Conservation (phyloP, 2,113 vertebrate genomes). For the Geococcyx californianus region DNA sequence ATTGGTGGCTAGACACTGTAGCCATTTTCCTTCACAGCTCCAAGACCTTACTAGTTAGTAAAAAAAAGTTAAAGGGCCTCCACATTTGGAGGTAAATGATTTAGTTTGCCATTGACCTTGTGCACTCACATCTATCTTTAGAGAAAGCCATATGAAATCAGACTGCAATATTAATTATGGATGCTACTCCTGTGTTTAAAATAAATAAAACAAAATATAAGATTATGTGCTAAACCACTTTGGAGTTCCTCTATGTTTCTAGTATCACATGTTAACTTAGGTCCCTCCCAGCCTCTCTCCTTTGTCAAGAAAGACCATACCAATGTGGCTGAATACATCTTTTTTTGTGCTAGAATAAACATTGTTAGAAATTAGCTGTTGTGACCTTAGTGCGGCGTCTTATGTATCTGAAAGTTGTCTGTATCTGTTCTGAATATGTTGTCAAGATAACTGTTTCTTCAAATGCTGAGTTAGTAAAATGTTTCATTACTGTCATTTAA, state of each 20-base stretch:
- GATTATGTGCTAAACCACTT: conserved; percentile 43
- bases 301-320: conserved; percentile 26
- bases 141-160: conserved; percentile 83
- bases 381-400: conserved; percentile 83
- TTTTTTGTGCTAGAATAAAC: conserved; percentile 47
- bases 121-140: conserved; percentile 71
- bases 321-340: conserved; percentile 47
- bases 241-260: conserved; percentile 65
- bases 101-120: conserved; percentile 58
- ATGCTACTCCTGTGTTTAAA: conserved; percentile 59
- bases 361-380: conserved; percentile 74
- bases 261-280: conserved; percentile 13
- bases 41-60: conserved; percentile 31
- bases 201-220: conserved; percentile 25
- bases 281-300: not conserved
- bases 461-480: conserved; percentile 73
- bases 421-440: conserved; percentile 69
- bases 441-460: conserved; percentile 63
- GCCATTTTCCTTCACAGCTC: conserved; percentile 35
- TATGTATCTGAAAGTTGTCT: conserved; percentile 74
- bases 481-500: conserved; percentile 74
- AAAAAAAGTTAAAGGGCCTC: conserved; percentile 24
- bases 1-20: not conserved
- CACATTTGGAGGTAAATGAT: conserved; percentile 31
- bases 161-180: conserved; percentile 78